Percentiles rank a stretch among this genome's conserved stretches.
These are phyloP conservation scores for Sisor rabdophorus DNA, from an alignment of 2,113 vertebrate species.

Conservation along the genomic window DNA sequence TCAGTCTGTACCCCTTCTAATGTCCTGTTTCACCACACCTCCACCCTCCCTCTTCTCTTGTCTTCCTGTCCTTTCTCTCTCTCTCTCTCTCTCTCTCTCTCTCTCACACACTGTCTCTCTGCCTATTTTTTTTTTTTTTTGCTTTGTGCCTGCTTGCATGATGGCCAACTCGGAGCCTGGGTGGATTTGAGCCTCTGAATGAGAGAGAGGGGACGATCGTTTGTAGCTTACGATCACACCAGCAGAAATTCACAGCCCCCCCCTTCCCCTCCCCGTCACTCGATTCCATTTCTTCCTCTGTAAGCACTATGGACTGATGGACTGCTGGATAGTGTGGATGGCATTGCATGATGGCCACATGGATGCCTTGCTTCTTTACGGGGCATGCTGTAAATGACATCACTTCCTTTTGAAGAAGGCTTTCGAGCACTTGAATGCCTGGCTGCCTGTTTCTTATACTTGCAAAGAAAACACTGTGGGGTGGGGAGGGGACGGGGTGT, in stretches of 20 bases:
- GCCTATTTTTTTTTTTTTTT: conserved; percentile 60
- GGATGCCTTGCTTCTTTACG: conserved; percentile 55
- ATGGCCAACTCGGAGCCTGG: conserved; percentile 57
- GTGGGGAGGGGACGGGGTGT: too few species aligned
- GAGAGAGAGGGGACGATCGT: conserved; percentile 57
- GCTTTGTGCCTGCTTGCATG: conserved; percentile 97
- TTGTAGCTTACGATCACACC: conserved; percentile 24
- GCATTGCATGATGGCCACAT: conserved; percentile 69
- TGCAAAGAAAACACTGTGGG: conserved; percentile 19
- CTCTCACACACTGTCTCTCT: conserved; percentile 25
- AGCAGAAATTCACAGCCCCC: conserved; percentile 12
- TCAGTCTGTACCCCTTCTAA: conserved; percentile 56
- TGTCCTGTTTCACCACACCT: neutral
- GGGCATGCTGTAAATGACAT: conserved; percentile 69
- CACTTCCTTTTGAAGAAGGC: conserved; percentile 50
- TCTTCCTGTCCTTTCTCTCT: conserved; percentile 27
- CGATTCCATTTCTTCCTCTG: conserved; percentile 37
- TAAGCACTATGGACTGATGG: conserved; percentile 56
- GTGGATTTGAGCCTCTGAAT: conserved; percentile 51
- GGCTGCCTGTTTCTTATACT: conserved; percentile 63
- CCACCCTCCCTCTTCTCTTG: conserved; percentile 25
- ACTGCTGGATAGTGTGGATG: conserved; percentile 62
- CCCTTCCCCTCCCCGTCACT: conserved; percentile 35
- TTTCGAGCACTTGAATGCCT: conserved; percentile 61
- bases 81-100: conserved; percentile 26